Evolutionary conservation across 2,888 invertebrate species (phyloP), one percentile per base, ranked within the genome.

Genomic region (Embidobia sp.): DNA sequence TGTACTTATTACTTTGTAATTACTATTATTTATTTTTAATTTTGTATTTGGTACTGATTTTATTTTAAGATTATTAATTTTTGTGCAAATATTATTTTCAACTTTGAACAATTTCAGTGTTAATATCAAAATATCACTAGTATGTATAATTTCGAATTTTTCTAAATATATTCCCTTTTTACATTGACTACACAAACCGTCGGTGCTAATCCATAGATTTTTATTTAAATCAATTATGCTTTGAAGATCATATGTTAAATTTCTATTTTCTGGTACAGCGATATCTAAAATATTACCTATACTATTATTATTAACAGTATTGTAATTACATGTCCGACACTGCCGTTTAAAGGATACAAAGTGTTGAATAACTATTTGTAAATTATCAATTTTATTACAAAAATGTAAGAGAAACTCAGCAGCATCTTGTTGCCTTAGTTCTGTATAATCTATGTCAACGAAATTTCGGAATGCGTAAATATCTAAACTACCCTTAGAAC

Each of bases 121-220:
- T 31, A 49, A 27, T 16, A 49, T 49, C 18, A 31, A 29, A 18
- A n/a, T n/a, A n/a, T n/a, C n/a, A n/a, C n/a, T n/a, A n/a, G n/a
- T n/a, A n/a, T n/a, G n/a, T n/a, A n/a, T n/a, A n/a, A n/a, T n/a
- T n/a, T n/a, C n/a, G n/a, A n/a, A n/a, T n/a, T n/a, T n/a, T n/a
- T n/a, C n/a, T n/a, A n/a, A n/a, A n/a, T n/a, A n/a, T n/a, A n/a
- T n/a, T n/a, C n/a, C n/a, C n/a, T n/a, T n/a, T n/a, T n/a, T n/a
- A n/a, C n/a, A n/a, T n/a, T n/a, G n/a, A n/a, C n/a, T n/a, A n/a
- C n/a, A n/a, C n/a, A n/a, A n/a, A n/a, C n/a, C n/a, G n/a, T n/a
- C n/a, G 16, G 7, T 11, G 7, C 16, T 8, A 7, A 13, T 10
- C 18, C 29, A 31, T 10, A 16, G 13, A 27, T 8, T 7, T 3